Evolutionary conservation across 2,113 vertebrate species (phyloP).

Genomic region (Nannobrachium achirus): DNA sequence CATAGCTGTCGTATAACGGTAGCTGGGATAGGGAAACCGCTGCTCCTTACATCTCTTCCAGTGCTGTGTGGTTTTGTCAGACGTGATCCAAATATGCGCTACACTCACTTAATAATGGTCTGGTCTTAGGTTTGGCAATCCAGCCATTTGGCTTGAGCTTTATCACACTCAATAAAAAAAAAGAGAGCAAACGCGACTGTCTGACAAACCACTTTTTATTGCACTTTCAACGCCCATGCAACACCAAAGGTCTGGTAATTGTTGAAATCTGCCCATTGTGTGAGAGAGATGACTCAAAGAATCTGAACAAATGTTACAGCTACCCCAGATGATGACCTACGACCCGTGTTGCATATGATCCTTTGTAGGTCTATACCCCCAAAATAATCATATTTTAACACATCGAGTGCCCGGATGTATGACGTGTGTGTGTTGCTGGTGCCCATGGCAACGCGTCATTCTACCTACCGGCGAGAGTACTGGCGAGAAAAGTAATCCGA

Average conservation of each 20-base stretch:
- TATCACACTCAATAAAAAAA: slow-evolving; percentile 58
- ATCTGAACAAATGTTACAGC: not conserved
- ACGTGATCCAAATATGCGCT: slow-evolving; percentile 62
- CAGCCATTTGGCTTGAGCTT: slow-evolving; percentile 33
- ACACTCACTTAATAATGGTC: slow-evolving; percentile 59
- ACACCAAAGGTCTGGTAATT: slow-evolving; percentile 2
- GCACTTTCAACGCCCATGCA: slow-evolving; percentile 11
- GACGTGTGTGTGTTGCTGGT: no score
- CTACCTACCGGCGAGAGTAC: no score
- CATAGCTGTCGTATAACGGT: slow-evolving; percentile 44
- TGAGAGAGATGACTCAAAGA: not conserved
- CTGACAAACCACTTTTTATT: slow-evolving; percentile 41
- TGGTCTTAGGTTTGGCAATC: slow-evolving; percentile 52
- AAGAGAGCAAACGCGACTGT: slow-evolving; percentile 22
- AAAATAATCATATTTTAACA: no score
- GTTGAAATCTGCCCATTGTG: slow-evolving; percentile 15
- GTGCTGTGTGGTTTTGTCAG: slow-evolving; percentile 55
- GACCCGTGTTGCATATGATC: no score
- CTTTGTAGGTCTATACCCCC: no score
- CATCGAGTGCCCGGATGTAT: no score
- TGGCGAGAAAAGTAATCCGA: no score
- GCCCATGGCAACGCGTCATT: no score
- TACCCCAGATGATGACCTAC: not conserved
- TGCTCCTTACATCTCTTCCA: slow-evolving; percentile 40
- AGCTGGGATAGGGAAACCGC: slow-evolving; percentile 48